Base-by-base conservation (phyloP, 2,888 invertebrate genomes). In the Drosophila incognita region DNA sequence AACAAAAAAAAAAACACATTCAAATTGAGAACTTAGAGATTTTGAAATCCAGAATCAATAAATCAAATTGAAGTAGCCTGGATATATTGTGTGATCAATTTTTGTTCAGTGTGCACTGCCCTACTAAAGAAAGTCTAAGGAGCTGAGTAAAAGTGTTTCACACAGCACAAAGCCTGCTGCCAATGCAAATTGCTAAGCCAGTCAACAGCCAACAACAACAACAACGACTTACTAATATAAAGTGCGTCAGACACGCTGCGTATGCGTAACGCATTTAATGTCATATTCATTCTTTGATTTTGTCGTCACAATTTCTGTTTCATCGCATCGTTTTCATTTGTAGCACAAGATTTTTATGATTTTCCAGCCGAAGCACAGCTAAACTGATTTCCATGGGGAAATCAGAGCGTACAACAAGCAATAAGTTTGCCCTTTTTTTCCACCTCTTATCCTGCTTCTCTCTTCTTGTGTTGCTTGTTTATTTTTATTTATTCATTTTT, bases 371-470 rank as follows among this genome's bases (percentile, higher is more conserved):
- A 71, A 74, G 46, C 46, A 15, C 87, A 85, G 90, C 90, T 92
- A 92, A 92, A 92, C 90, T 92, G 92, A 92, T 92, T 92, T 92
- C 92, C 92, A 90, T 85, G 76, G 90, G 92, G 92, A 92, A 90
- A 90, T 90, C 90, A 90, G 68, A 68, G 51, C 68, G 66, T 53
- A 71, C 76, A 80, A 13, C 75, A 81, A 46, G 60, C 67, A 74
- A 71, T 75, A 82, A 82, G 77, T 81, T 83, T 79, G 66, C 62
- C 62, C 61, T 67, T 74, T 72, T 72, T 57, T 38, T 13, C 38
- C 56, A 21, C 54, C 58, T 69, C 60, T 66, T 53, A 53, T 27
- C 57, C 53, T 65, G 60, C 68, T 40, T 57, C 33, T 49, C 49
- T 11, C 2, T 4, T 33, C 31, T 15, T n/a, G 13, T n/a, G 13